Base-by-base conservation (phyloP, 1,140 invertebrate species). In the Pseudomyrmex pallidus region DNA sequence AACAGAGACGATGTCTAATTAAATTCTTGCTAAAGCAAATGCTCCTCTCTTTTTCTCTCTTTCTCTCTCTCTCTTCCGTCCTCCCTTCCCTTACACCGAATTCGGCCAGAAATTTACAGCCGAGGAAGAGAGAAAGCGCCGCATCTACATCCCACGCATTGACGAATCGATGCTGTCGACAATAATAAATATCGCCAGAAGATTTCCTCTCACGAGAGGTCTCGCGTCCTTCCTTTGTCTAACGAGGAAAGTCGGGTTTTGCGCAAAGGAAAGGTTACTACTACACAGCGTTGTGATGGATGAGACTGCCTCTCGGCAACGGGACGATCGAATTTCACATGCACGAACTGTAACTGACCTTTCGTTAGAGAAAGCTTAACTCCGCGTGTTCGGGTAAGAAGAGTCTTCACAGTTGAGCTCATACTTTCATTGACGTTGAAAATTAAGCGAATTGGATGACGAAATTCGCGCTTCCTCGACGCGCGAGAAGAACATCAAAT, bases 331-430 rank as follows among this genome's bases (percentile, higher is more conserved):
- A 72, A 80, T 80, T 80, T 80, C 76, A 80, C 66, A 72, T 80
- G 66, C 76, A 70, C 76, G 76, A 80, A 80, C n/a, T 80, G 66
- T 70, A 80, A 80, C 76, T 80, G 76, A 80, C 66, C 66, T 80
- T 80, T 80, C 25, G 20, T 1, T 35, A 50, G 66, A 80, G 76
- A 80, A 80, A 80, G 76, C 54, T 61, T 44, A 61, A 61, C 72
- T 44, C 44, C 22, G n/a, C 22, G n/a, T 1, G 54, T 20, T 70
- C 20, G 22, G 50, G 59, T 12, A 57, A 48, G 74, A 78, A 72
- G 17, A 72, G 13, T n/a, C 73, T 3, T 54, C 2, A 12, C 13
- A 10, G 48, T 50, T 63, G 22, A 46, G 13, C 35, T 76, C 73
- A 12, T 35, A 35, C 22, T 66, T 66, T 66, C 20, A n/a, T 56